These are phyloP conservation scores for Gymnoscopelus microlampas DNA, from an alignment of 2,797 vertebrate genomes.

Conservation along the genomic window DNA sequence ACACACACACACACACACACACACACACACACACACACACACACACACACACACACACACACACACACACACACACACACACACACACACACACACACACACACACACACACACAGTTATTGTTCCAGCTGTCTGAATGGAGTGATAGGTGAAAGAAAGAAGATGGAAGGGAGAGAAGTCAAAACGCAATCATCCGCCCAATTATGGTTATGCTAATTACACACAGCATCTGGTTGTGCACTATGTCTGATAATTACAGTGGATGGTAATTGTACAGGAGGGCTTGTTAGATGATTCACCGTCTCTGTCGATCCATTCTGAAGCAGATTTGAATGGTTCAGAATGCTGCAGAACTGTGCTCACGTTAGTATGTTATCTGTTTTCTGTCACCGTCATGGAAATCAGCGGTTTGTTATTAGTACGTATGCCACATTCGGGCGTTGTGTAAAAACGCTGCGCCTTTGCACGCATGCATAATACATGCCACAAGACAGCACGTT, in stretches of 20 bases:
- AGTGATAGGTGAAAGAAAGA: slow-evolving; percentile 21
- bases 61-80: background rate
- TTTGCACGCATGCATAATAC: slow-evolving; percentile 39
- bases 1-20: background rate
- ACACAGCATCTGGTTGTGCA: slow-evolving; percentile 61
- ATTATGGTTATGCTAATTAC: slow-evolving; percentile 66
- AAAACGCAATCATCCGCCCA: slow-evolving; percentile 61
- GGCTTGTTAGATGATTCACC: slow-evolving; percentile 15
- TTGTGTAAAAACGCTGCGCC: slow-evolving; percentile 38
- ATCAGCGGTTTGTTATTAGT: slow-evolving; percentile 13
- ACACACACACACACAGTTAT: slow-evolving; percentile 9
- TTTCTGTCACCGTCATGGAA: slow-evolving; percentile 12
- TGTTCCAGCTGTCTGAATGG: slow-evolving; percentile 16
- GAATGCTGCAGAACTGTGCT: slow-evolving; percentile 51
- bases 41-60: slow-evolving; percentile 15
- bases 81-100: slow-evolving; percentile 6
- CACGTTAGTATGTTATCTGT: slow-evolving; percentile 29
- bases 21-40: background rate
- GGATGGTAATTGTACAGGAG: slow-evolving; percentile 58
- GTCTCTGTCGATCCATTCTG: slow-evolving; percentile 29
- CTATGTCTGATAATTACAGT: slow-evolving; percentile 53
- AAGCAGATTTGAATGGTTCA: slow-evolving; percentile 42
- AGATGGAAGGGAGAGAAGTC: slow-evolving; percentile 40
- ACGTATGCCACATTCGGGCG: slow-evolving; percentile 34
- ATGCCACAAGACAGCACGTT: slow-evolving; percentile 41